A percentile compares a stretch with the other conserved stretches of the same genome.
Evolutionary conservation across 1,140 invertebrate species (phyloP).

Genomic region (Scaptomyza montana): DNA sequence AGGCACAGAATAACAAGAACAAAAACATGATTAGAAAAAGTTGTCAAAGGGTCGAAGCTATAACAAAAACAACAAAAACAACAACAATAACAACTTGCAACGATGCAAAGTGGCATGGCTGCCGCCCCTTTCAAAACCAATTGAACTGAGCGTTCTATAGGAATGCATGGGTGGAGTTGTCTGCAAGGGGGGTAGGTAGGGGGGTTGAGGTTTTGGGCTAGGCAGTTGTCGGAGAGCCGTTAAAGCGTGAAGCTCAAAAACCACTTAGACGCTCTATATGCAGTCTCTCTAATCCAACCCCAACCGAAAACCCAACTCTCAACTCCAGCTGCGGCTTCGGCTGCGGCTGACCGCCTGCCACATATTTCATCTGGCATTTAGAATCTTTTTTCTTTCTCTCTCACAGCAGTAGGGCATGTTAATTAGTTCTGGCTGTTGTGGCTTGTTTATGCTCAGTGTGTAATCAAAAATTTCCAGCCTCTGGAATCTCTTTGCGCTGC

Average conservation of each 20-base stretch:
- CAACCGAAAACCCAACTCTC: not conserved
- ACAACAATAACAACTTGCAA: slow-evolving; percentile 12
- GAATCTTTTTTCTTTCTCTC: slow-evolving; percentile 7
- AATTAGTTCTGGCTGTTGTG: slow-evolving; percentile 46
- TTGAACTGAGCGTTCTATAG: slow-evolving; percentile 25
- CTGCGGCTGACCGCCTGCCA: slow-evolving; percentile 51
- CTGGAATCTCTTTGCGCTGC: not conserved
- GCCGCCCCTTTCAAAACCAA: slow-evolving; percentile 19
- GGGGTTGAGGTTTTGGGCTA: not conserved
- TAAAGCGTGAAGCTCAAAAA: slow-evolving; percentile 39
- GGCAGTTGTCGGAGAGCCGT: slow-evolving; percentile 35
- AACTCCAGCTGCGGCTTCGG: slow-evolving; percentile 20
- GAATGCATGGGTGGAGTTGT: slow-evolving; percentile 12
- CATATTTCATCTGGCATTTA: slow-evolving; percentile 42
- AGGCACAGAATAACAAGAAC: slow-evolving; percentile 41
- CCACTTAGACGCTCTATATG: slow-evolving; percentile 20
- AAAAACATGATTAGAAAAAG: slow-evolving; percentile 20
- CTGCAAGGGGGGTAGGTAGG: not conserved
- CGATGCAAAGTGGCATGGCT: slow-evolving; percentile 37
- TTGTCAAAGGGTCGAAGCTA: slow-evolving; percentile 48
- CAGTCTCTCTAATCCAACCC: slow-evolving; percentile 9
- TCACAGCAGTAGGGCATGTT: slow-evolving; percentile 29
- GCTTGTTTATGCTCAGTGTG: slow-evolving; percentile 7
- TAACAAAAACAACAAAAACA: slow-evolving; percentile 1
- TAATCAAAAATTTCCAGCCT: slow-evolving; percentile 26